Base-by-base conservation (phyloP, 2,888 invertebrate species). In the Rotaria magnacalcarata region DNA sequence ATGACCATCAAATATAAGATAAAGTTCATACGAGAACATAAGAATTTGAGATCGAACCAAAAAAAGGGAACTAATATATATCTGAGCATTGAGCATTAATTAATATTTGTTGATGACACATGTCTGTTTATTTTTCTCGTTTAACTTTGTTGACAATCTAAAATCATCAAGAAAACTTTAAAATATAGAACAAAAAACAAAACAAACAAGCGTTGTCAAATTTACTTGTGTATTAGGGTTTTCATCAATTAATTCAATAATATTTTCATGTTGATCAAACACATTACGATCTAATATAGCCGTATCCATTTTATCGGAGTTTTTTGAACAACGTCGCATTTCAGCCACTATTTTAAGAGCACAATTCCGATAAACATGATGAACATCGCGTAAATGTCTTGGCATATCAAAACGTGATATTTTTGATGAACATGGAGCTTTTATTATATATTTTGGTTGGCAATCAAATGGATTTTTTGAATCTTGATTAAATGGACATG, bases 401-500 rank as follows among this genome's bases (percentile, higher is more conserved):
- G 67, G 67, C 67, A 67, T 67, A 67, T 67, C 67, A 16, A 67
- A 14, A 67, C 67, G 67, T 34, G 67, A 67, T 27, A 67, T 67
- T 27, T 34, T 67, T 16, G 67, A 67, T 34, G 67, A 67, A 34
- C 67, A 67, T 67, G 67, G 67, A 27, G 67, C 75, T 47, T 75
- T 75, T 24, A 75, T 8, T 21, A 75, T 75, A 75, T 75, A 47
- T 41, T 75, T 75, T 43, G 75, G 47, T 75, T 75, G 43, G 47
- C 75, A 75, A 75, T 75, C 75, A n/a, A 75, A 75, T 11, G 43
- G 43, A 75, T 75, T 41, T 75, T 43, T 75, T 43, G 75, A 43
- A 75, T 75, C 75, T 43, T 75, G 41, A 75, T 75, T 75, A 43
- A 75, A 75, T n/a, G 75, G 75, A 47, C 75, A 75, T 19, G 75